A percentile compares a stretch with the other conserved stretches of the same genome.
Conservation (phyloP, 1,140 invertebrate species). For the Gryllus bimaculatus region DNA sequence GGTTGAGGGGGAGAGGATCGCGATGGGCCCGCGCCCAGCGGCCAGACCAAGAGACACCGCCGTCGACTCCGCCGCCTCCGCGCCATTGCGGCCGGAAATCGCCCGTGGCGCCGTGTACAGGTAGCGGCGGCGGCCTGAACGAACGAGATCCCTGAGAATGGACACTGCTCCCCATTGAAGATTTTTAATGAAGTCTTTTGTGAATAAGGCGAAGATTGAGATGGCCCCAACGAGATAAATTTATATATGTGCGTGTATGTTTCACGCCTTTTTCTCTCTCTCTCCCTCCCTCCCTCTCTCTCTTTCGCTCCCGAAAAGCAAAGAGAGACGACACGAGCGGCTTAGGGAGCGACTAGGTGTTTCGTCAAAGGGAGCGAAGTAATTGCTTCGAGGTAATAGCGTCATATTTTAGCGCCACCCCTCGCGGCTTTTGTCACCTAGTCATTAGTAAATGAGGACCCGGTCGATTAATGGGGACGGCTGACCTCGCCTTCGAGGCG, state of each 20-base stretch:
- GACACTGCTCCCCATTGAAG: background rate
- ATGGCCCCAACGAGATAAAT: background rate
- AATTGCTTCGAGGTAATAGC: background rate
- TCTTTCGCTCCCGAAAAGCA: background rate
- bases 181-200: background rate
- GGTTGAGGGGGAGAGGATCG: no score
- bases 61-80: background rate
- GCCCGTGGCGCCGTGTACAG: background rate
- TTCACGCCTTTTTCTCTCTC: no score
- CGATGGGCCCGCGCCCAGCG: no score
- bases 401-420: background rate
- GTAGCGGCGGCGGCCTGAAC: background rate
- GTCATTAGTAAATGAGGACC: background rate
- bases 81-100: background rate
- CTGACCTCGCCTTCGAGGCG: background rate
- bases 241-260: background rate
- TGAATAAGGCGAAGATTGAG: background rate
- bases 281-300: background rate
- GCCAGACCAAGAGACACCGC: no score
- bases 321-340: background rate
- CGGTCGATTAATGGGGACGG: background rate
- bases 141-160: background rate
- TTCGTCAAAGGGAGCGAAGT: no score
- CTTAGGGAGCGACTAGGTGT: background rate
- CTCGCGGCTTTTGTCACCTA: background rate